Evolutionary conservation across 2,797 vertebrate genomes (phyloP).

Genomic region (Darevskia mixta): DNA sequence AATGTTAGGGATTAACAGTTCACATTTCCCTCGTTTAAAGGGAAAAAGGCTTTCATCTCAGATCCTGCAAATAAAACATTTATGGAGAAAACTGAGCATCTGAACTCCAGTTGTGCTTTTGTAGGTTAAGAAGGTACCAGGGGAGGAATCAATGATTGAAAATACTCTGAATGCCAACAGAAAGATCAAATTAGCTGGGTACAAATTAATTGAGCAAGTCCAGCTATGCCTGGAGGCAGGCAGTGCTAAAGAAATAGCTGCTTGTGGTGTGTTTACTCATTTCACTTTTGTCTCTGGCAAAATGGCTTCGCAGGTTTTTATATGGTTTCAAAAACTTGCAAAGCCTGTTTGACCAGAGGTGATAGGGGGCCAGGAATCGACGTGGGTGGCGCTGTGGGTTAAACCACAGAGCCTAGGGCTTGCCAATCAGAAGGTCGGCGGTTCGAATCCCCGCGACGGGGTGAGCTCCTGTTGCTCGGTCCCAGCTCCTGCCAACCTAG

Average conservation of each 20-base stretch:
- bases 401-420: too few species aligned
- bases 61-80: slow-evolving; percentile 33
- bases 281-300: neutral
- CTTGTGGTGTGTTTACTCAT: neutral
- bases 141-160: neutral
- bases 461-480: too few species aligned
- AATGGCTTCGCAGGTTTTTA: too few species aligned
- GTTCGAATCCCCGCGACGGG: too few species aligned
- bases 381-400: too few species aligned
- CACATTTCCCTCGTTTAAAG: slow-evolving; percentile 7
- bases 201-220: slow-evolving; percentile 4
- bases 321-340: neutral
- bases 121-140: neutral
- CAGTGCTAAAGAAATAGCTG: neutral
- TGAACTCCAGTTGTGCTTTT: slow-evolving; percentile 9
- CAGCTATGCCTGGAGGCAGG: neutral
- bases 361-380: too few species aligned
- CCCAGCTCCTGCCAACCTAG: too few species aligned
- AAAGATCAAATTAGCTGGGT: slow-evolving; percentile 30
- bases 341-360: neutral
- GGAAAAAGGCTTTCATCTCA: rapidly evolving
- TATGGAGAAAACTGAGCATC: neutral
- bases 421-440: too few species aligned
- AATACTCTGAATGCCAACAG: slow-evolving; percentile 26
- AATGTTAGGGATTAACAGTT: neutral